Evolutionary conservation across 2,888 invertebrate genomes (phyloP), one percentile per base, ranked within the genome.

Genomic region (Archips xylosteana): DNA sequence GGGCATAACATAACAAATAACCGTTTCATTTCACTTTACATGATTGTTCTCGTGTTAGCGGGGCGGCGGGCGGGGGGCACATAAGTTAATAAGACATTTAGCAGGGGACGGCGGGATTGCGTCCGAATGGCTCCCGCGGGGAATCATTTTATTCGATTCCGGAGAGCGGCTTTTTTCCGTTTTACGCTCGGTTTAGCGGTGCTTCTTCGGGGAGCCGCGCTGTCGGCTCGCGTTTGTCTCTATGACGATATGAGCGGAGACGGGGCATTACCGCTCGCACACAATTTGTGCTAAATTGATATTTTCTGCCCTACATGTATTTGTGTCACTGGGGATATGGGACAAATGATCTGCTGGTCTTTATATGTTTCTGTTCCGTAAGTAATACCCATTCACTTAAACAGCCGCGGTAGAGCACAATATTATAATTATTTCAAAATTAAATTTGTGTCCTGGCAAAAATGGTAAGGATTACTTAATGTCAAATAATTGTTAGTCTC

Each of bases 91-190:
- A 94, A 94, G 94, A 94, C 93, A 94, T 94, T 93, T 93, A 94
- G 94, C 93, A 89, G 91, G 93, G 92, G 93, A 91, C 92, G 92
- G 94, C 94, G 92, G 94, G 93, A 94, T 94, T 95, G 95, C 95
- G 95, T 95, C 95, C 95, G 95, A 96, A 96, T 96, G 95, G 95
- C 95, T 95, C 96, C 95, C 96, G 90, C 85, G 96, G 96, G 96
- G 96, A 96, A 96, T 96, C 96, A 96, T 96, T 96, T 96, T 95
- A 96, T 96, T 96, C 95, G 96, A 96, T 96, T 96, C 95, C 94
- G 94, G 95, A 94, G 90, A 88, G 89, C 90, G 90, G 89, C 88
- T 91, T 94, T 94, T 92, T 94, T 93, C 90, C 89, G 90, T 89
- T 92, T 91, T 89, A 89, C 91, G 92, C 94, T 92, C 92, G 90